These are phyloP conservation scores for Elegia similella DNA, from an alignment of 2,888 invertebrate species.

Conservation along the genomic window DNA sequence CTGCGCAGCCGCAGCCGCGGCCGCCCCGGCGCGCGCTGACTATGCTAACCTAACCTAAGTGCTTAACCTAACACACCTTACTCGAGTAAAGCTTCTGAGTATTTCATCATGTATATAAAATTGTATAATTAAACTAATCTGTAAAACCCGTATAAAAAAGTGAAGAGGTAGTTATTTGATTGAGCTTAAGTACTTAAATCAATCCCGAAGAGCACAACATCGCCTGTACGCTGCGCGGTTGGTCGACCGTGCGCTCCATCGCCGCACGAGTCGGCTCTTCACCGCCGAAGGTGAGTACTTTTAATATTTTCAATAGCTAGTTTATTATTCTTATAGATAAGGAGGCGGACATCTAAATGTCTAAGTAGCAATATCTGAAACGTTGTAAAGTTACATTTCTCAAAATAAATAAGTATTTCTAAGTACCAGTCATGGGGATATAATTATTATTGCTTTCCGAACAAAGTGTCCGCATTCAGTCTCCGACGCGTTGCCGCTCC, in stretches of 20 bases:
- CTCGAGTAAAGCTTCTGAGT: slow-evolving; percentile 81
- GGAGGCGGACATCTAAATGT: slow-evolving; percentile 76
- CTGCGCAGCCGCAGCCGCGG: slow-evolving; percentile 64
- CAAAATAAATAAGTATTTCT: slow-evolving; percentile 80
- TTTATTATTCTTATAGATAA: slow-evolving; percentile 68
- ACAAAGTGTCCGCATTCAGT: slow-evolving; percentile 71
- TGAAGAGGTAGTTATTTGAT: slow-evolving; percentile 80
- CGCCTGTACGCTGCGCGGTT: slow-evolving; percentile 44
- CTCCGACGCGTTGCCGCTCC: slow-evolving; percentile 68
- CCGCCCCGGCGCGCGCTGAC: slow-evolving; percentile 56
- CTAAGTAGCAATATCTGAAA: slow-evolving; percentile 75
- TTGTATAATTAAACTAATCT: slow-evolving; percentile 82
- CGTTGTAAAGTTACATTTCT: slow-evolving; percentile 73
- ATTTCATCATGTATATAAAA: slow-evolving; percentile 78
- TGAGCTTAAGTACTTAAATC: slow-evolving; percentile 80
- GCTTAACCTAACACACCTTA: slow-evolving; percentile 71
- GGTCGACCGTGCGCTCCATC: slow-evolving; percentile 27
- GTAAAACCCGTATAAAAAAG: slow-evolving; percentile 81
- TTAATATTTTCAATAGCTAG: slow-evolving; percentile 48
- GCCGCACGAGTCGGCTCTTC: slow-evolving; percentile 34
- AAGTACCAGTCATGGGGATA: slow-evolving; percentile 78
- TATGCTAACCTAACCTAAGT: slow-evolving; percentile 56
- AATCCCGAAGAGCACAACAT: slow-evolving; percentile 67
- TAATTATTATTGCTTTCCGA: slow-evolving; percentile 70
- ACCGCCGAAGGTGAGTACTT: slow-evolving; percentile 45